These are phyloP conservation scores for Turritopsis rubra DNA, from an alignment of 30 jellyfish, hydroid and myxozoan genomes.

Conservation along the genomic window DNA sequence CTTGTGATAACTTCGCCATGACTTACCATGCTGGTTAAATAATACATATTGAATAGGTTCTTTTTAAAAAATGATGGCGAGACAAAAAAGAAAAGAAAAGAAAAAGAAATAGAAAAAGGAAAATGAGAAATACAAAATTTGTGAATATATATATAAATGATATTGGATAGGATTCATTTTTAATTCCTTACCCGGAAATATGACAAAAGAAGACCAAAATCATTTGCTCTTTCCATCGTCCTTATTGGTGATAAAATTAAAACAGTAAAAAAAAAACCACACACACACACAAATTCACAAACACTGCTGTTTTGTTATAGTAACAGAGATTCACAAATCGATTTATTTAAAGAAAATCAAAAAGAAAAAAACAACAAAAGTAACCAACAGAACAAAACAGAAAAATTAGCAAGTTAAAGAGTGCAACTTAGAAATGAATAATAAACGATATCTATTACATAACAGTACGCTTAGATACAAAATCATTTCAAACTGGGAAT, in stretches of 20 bases:
- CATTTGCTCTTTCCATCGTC: background rate
- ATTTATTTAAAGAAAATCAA: no score
- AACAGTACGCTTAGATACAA: background rate
- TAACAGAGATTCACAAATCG: no score
- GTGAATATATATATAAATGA: no score
- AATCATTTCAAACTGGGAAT: background rate
- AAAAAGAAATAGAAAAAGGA: background rate
- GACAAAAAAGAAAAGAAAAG: no score
- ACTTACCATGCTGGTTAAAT: no score
- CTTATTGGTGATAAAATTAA: background rate
- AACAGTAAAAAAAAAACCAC: background rate
- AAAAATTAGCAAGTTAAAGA: background rate
- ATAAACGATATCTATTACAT: no score
- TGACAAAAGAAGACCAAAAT: background rate
- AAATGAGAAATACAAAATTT: background rate
- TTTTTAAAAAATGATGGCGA: no score
- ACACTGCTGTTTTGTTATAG: no score
- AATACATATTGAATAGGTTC: no score
- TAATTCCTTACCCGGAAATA: background rate
- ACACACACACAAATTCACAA: background rate
- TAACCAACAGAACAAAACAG: background rate
- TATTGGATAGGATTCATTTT: background rate
- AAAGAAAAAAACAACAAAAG: background rate
- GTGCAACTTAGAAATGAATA: background rate
- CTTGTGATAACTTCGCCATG: no score